Conservation (phyloP, 2,113 vertebrate genomes). For the Seriola rivoliana region DNA sequence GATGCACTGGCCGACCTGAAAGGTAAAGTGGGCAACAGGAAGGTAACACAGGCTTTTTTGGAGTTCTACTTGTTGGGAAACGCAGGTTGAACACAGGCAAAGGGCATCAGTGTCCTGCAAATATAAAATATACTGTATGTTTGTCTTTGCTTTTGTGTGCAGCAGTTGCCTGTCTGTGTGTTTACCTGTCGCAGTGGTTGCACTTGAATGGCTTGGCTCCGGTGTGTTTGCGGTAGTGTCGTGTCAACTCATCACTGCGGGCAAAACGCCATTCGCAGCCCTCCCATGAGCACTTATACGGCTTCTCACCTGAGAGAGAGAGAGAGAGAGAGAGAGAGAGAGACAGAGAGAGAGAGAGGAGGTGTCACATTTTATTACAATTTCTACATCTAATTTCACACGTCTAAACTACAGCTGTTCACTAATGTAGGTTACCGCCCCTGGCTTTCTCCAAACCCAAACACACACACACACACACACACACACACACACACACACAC, state of each 20-base stretch:
- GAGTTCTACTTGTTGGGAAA: neutral
- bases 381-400: constrained; percentile 68
- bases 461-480: constrained; percentile 8
- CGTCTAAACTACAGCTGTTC: constrained; percentile 69
- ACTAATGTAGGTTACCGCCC: constrained; percentile 62
- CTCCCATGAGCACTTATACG: constrained; percentile 98
- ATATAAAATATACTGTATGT: neutral
- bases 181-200: constrained; percentile 97
- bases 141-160: neutral
- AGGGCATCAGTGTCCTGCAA: neutral
- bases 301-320: constrained; percentile 84
- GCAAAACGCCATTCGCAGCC: constrained; percentile 97
- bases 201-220: constrained; percentile 97
- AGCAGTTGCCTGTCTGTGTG: neutral
- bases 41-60: too few relatives aligned
- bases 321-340: constrained; percentile 13
- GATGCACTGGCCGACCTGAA: too few relatives aligned
- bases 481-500: constrained; percentile 28
- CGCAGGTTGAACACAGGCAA: neutral
- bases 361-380: constrained; percentile 62
- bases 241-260: constrained; percentile 94
- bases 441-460: constrained; percentile 38
- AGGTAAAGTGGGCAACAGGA: too few relatives aligned
- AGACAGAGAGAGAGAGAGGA: constrained; percentile 14
- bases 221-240: constrained; percentile 98